Evolutionary conservation across 2,888 invertebrate species (phyloP), one percentile per base, ranked within the genome.

Genomic region (Pelosia muscerda): DNA sequence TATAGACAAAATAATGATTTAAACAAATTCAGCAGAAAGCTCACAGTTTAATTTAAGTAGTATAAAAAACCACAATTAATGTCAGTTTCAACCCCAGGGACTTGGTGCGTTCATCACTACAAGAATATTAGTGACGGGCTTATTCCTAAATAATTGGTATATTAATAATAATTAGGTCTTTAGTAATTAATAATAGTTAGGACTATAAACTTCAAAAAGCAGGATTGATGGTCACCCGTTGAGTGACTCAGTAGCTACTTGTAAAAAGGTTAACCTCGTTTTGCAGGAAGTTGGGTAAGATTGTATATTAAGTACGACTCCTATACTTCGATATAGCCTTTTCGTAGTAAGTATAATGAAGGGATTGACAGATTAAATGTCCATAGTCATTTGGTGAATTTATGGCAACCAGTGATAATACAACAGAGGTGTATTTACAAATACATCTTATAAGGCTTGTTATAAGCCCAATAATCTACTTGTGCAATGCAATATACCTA

Each of bases 271-370:
- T 69, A 74, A 62, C 71, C 74, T 67, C 63, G 59, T 74, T 78
- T 65, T 31, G 26, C 26, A 69, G 75, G 79, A 78, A 70, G 71
- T 78, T 76, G 66, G 0, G 75, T 62, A 78, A 76, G 67, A 65
- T 57, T 19, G 26, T 65, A 54, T 22, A 73, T 66, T 64, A 22
- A 71, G n/a, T 49, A 49, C n/a, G 8, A 49, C 49, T 4, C 15
- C 19, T 19, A 19, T 42, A 19, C 19, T 49, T 49, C 49, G n/a
- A 49, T 49, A 42, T 19, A 19, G 49, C 19, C n/a, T 49, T 49
- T n/a, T 8, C n/a, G 9, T n/a, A 49, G n/a, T n/a, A n/a, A 49
- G 8, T 49, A n/a, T n/a, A 49, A 49, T 19, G 42, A 42, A 42
- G 42, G 42, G 19, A 42, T 49, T n/a, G 49, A n/a, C 42, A 42